These are phyloP conservation scores for Eulacestoma nigropectus DNA, from an alignment of 2,113 vertebrate genomes.

Conservation along the genomic window DNA sequence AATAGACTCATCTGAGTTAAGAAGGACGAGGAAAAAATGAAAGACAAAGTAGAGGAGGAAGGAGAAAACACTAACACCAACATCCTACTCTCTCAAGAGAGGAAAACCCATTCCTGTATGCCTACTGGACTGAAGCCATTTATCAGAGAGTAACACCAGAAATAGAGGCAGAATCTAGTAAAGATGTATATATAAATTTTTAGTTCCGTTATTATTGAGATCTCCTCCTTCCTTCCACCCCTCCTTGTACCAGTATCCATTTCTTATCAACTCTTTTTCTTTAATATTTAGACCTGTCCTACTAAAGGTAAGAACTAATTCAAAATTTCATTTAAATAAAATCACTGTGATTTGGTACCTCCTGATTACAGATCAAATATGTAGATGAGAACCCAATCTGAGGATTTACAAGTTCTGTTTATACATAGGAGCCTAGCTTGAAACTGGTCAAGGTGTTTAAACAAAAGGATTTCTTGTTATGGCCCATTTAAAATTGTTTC, in stretches of 20 bases:
- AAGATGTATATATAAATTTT: too few species aligned
- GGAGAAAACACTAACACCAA: background rate
- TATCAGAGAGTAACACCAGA: background rate
- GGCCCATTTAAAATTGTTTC: background rate
- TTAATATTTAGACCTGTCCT: background rate
- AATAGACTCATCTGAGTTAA: background rate
- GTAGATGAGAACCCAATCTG: background rate
- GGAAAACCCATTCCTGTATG: background rate
- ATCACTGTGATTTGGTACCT: background rate
- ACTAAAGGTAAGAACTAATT: background rate
- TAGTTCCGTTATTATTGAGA: background rate
- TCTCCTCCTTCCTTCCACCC: background rate
- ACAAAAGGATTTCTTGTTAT: background rate
- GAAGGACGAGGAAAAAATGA: background rate
- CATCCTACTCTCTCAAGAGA: background rate
- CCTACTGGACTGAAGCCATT: background rate
- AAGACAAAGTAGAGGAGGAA: background rate
- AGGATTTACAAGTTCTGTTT: background rate
- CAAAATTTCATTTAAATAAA: background rate
- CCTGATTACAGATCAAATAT: background rate
- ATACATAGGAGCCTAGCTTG: background rate
- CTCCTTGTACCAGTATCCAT: background rate
- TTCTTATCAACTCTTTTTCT: background rate
- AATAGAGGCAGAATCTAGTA: background rate
- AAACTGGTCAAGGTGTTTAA: background rate